Evolutionary conservation across 53 echinoderm and acorn worm genomes (phyloP).

Genomic region (Holothuria scabra): DNA sequence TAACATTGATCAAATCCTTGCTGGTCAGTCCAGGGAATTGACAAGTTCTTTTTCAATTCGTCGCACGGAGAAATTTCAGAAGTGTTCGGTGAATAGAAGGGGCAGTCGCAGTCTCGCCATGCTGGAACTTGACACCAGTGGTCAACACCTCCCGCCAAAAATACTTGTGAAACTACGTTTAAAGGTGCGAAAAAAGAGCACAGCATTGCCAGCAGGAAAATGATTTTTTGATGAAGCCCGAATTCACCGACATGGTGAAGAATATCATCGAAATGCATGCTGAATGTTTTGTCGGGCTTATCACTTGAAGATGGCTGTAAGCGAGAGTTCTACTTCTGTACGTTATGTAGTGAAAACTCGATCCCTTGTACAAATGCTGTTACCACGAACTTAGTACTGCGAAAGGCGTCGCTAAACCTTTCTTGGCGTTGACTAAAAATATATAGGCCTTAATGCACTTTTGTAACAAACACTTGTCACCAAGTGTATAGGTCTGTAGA

Average conservation of each 20-base stretch:
- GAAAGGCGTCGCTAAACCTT: too few relatives aligned
- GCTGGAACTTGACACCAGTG: conserved; percentile 51
- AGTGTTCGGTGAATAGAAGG: background rate
- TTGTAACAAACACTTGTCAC: too few relatives aligned
- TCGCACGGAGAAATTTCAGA: conserved; percentile 13
- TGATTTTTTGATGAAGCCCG: conserved; percentile 41
- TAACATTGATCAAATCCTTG: background rate
- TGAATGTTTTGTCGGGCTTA: background rate
- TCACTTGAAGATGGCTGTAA: too few relatives aligned
- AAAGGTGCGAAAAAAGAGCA: conserved; percentile 5
- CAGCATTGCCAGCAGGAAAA: background rate
- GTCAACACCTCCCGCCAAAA: conserved; percentile 48
- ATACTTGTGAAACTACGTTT: conserved; percentile 49
- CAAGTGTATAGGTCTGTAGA: too few relatives aligned
- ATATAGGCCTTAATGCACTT: too few relatives aligned
- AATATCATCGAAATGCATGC: conserved; percentile 61
- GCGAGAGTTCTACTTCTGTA: too few relatives aligned
- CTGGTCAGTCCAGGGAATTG: conserved; percentile 39
- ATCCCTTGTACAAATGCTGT: too few relatives aligned
- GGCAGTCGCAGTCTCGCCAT: conserved; percentile 37
- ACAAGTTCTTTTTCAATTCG: conserved; percentile 35
- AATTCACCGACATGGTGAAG: conserved; percentile 42
- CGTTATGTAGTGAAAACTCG: too few relatives aligned
- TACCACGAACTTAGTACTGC: too few relatives aligned
- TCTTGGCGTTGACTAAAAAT: too few relatives aligned